phyloP scores from a whole-genome alignment of 2,888 invertebrate genomes.

The Erannis defoliaria region DNA sequence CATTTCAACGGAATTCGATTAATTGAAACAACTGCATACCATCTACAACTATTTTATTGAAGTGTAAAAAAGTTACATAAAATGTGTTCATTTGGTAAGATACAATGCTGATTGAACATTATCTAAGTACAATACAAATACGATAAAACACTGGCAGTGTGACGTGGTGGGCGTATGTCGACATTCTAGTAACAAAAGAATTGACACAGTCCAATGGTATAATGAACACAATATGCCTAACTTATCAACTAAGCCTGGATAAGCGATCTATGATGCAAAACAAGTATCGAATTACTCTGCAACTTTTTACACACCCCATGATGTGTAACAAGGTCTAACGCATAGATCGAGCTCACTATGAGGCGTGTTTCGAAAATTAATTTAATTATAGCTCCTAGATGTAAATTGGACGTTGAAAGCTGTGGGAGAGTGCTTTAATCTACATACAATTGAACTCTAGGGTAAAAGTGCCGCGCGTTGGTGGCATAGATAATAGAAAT shows the following conservation, averaged over 20 bases:
- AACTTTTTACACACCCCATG: conserved; percentile 67
- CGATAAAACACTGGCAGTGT: conserved; percentile 75
- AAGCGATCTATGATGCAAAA: conserved; percentile 74
- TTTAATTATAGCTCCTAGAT: conserved; percentile 55
- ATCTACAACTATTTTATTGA: conserved; percentile 83
- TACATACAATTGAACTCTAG: conserved; percentile 61
- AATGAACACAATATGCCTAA: conserved; percentile 77
- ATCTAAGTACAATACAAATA: conserved; percentile 57
- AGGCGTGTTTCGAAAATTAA: conserved; percentile 61
- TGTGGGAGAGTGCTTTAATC: conserved; percentile 60
- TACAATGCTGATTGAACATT: conserved; percentile 48
- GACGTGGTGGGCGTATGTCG: conserved; percentile 86
- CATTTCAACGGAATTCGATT: conserved; percentile 82
- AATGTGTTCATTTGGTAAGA: conserved; percentile 70
- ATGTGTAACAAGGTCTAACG: conserved; percentile 80
- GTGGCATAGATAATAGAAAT: conserved; percentile 54
- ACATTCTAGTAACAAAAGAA: conserved; percentile 89
- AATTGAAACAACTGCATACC: conserved; percentile 80
- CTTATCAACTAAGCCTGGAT: conserved; percentile 57
- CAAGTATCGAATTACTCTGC: conserved; percentile 65
- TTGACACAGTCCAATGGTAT: conserved; percentile 88
- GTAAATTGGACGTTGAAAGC: conserved; percentile 59
- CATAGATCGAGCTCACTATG: conserved; percentile 80
- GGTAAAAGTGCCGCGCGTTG: conserved; percentile 50
- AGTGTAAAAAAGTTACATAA: conserved; percentile 77